A percentile compares a stretch with the other conserved stretches of the same genome.
Conservation (phyloP, 2,797 vertebrate genomes). For the Pseudomugil tenellus region DNA sequence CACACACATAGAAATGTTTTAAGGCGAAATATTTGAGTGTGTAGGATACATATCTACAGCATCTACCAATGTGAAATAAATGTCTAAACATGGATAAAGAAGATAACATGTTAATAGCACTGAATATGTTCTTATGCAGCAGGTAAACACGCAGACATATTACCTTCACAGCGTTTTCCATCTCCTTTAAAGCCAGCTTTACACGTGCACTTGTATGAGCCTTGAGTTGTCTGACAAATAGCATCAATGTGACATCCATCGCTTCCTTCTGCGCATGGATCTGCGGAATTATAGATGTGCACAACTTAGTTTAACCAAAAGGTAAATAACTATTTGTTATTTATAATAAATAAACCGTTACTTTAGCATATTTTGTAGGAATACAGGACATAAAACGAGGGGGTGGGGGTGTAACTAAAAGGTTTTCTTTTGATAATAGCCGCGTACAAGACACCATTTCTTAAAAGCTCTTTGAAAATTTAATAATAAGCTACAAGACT, state of each 20-base stretch:
- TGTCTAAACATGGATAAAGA: not conserved
- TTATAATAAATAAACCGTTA: not conserved
- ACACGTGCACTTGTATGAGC: constrained; percentile 95
- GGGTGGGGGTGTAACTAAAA: not conserved
- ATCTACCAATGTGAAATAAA: not conserved
- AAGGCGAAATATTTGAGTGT: not conserved
- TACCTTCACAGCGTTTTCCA: constrained; percentile 92
- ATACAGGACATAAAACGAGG: not conserved
- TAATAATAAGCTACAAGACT: constrained; percentile 5
- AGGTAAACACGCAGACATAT: constrained; percentile 33
- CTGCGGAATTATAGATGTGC: constrained; percentile 74
- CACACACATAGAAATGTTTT: not conserved
- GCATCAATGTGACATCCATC: constrained; percentile 96
- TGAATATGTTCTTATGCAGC: not conserved
- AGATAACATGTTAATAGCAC: not conserved
- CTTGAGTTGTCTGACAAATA: constrained; percentile 92
- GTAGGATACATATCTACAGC: not conserved
- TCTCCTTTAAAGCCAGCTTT: constrained; percentile 94
- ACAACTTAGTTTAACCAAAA: constrained; percentile 26
- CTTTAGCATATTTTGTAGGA: not conserved
- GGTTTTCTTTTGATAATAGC: not conserved
- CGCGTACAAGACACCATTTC: not conserved
- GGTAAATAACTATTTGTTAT: not conserved
- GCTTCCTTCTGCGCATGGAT: constrained; percentile 90
- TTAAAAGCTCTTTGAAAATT: constrained; percentile 2